phyloP scores from a whole-genome alignment of 1,140 invertebrate genomes.

The Oscheius sp. region DNA sequence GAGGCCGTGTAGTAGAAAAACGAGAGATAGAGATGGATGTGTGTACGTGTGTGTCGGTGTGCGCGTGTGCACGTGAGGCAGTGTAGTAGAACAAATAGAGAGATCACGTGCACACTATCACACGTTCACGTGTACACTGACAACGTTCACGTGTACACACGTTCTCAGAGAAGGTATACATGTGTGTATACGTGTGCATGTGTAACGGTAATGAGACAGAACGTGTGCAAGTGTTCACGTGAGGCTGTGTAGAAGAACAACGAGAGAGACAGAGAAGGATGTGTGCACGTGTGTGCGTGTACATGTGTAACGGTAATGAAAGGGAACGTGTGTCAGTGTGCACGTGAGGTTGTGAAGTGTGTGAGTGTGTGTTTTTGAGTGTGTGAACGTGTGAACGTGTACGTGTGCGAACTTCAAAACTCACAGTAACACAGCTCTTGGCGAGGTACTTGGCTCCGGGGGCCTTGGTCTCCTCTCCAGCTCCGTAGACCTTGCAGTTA shows the following conservation, averaged over 20 bases:
- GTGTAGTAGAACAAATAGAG: too few relatives aligned
- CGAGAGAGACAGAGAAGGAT: not conserved
- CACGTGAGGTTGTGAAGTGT: not conserved
- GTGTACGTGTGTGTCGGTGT: too few relatives aligned
- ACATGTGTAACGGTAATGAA: not conserved
- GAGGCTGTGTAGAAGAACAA: not conserved
- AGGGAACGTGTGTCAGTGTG: not conserved
- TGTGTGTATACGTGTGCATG: not conserved
- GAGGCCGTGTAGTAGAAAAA: too few relatives aligned
- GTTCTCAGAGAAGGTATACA: not conserved
- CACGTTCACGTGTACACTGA: not conserved
- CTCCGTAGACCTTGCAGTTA: slow-evolving; percentile 35
- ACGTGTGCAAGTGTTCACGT: not conserved
- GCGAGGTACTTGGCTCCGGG: slow-evolving; percentile 32
- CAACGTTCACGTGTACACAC: not conserved
- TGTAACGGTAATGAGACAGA: too few relatives aligned
- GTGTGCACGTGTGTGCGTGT: not conserved
- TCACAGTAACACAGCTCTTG: slow-evolving; percentile 41
- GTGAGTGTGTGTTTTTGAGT: not conserved
- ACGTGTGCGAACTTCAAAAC: too few relatives aligned
- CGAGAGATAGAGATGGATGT: too few relatives aligned
- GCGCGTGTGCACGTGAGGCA: too few relatives aligned
- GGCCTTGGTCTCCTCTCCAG: slow-evolving; percentile 18
- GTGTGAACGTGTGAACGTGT: too few relatives aligned
- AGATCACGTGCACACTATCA: too few relatives aligned